Base-by-base conservation (phyloP, 1,140 invertebrate species). In the Anastatus disparis region DNA sequence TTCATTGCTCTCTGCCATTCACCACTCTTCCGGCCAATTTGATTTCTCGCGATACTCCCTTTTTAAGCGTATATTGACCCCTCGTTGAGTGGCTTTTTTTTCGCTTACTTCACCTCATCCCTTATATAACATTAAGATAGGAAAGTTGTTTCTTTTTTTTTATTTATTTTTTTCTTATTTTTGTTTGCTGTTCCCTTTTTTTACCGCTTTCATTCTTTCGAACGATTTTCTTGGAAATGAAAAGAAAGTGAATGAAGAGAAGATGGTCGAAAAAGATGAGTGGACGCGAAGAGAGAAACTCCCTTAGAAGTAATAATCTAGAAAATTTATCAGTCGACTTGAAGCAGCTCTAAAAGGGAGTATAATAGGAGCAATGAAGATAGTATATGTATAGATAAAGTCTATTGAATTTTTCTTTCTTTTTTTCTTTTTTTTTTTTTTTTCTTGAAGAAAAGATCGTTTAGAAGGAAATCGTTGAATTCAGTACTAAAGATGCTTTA, bases 341-440 rank as follows among this genome's bases (percentile, higher is more conserved):
- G 6, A 17, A 17, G n/a, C 22, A 38, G 27, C 15, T 50, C 12
- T 20, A n/a, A 20, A 20, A 12, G 17, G 12, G 17, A 12, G 15
- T 8, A 44, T n/a, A 44, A n/a, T 7, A 9, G 40, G 40, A 44
- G n/a, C n/a, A n/a, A n/a, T n/a, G n/a, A 15, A 44, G 40, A 44
- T 38, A 38, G 15, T 44, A 44, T n/a, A n/a, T 7, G 40, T 13
- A n/a, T n/a, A n/a, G n/a, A n/a, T n/a, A n/a, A 13, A 29, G 40
- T n/a, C 40, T 40, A 61, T 61, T 61, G 58, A 61, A 61, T 44
- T 61, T 61, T 61, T 61, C n/a, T n/a, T n/a, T n/a, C n/a, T n/a
- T n/a, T n/a, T n/a, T n/a, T n/a, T n/a, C n/a, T n/a, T n/a, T n/a
- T n/a, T n/a, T n/a, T n/a, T n/a, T n/a, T n/a, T n/a, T n/a, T n/a